phyloP scores from a whole-genome alignment of 2,888 invertebrate species.

The Emmelina monodactyla region DNA sequence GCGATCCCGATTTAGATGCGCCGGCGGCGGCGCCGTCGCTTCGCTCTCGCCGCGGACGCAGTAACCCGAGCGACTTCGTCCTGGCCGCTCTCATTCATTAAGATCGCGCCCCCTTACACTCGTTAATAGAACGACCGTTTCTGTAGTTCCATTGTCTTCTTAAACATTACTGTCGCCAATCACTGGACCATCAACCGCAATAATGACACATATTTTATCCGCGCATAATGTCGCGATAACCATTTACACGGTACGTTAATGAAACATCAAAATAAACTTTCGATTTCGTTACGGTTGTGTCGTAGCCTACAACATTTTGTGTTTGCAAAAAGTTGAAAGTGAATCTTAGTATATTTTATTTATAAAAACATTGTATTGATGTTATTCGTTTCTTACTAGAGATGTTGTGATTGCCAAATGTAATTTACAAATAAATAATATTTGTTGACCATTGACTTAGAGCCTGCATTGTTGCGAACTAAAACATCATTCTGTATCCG shows the following conservation, averaged over 20 bases:
- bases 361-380: too few relatives aligned
- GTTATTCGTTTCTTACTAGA: too few relatives aligned
- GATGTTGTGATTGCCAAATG: too few relatives aligned
- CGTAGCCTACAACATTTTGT: too few relatives aligned
- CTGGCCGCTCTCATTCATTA: constrained; percentile 46
- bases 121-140: constrained; percentile 28
- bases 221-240: constrained; percentile 4
- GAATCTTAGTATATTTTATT: too few relatives aligned
- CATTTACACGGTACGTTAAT: constrained; percentile 17
- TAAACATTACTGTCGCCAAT: too few relatives aligned
- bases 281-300: constrained; percentile 13
- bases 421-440: too few relatives aligned
- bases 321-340: too few relatives aligned
- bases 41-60: constrained; percentile 52
- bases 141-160: constrained; percentile 27
- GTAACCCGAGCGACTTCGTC: constrained; percentile 58
- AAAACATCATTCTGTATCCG: constrained; percentile 7
- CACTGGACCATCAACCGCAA: too few relatives aligned
- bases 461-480: too few relatives aligned
- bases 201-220: too few relatives aligned
- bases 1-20: constrained; percentile 65
- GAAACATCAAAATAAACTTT: constrained; percentile 21
- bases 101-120: constrained; percentile 26
- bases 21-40: constrained; percentile 61
- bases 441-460: too few relatives aligned